A percentile compares a stretch with the other conserved stretches of the same genome.
Conservation (phyloP, 2,113 vertebrate genomes). For the Hemibagrus wyckioides region DNA sequence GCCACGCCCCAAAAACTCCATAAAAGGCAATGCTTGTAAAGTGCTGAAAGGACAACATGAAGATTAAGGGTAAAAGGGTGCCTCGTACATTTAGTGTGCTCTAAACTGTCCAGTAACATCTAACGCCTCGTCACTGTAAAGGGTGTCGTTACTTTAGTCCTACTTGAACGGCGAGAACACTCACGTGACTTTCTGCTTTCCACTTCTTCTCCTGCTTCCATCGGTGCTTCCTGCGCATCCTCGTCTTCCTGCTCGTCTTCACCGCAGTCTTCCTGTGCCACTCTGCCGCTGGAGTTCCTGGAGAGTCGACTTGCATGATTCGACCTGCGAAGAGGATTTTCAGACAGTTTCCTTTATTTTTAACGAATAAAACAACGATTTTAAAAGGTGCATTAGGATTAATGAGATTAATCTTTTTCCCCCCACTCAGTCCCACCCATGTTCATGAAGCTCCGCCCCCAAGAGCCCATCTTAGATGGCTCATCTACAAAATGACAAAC, state of each 20-base stretch:
- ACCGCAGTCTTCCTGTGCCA: conserved; percentile 52
- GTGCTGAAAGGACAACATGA: neutral
- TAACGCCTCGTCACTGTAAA: neutral
- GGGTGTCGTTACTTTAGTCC: neutral
- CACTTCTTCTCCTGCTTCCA: conserved; percentile 62
- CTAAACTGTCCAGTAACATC: neutral
- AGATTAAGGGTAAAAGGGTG: neutral
- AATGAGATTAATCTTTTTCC: no score
- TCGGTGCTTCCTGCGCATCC: conserved; percentile 63
- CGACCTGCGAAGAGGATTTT: conserved; percentile 53
- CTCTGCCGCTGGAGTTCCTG: conserved; percentile 42
- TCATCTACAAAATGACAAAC: neutral
- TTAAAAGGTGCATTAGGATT: no score
- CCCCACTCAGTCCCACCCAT: neutral
- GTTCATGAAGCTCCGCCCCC: neutral
- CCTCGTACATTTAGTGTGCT: no score
- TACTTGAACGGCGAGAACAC: conserved; percentile 28
- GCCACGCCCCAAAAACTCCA: neutral
- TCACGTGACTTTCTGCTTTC: conserved; percentile 71
- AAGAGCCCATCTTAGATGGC: neutral
- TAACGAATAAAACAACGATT: neutral
- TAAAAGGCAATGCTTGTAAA: neutral
- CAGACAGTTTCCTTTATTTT: neutral
- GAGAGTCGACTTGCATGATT: conserved; percentile 63
- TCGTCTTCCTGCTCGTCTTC: conserved; percentile 67